These are phyloP conservation scores for Pteruthius melanotis DNA, from an alignment of 2,113 vertebrate genomes.

Conservation along the genomic window DNA sequence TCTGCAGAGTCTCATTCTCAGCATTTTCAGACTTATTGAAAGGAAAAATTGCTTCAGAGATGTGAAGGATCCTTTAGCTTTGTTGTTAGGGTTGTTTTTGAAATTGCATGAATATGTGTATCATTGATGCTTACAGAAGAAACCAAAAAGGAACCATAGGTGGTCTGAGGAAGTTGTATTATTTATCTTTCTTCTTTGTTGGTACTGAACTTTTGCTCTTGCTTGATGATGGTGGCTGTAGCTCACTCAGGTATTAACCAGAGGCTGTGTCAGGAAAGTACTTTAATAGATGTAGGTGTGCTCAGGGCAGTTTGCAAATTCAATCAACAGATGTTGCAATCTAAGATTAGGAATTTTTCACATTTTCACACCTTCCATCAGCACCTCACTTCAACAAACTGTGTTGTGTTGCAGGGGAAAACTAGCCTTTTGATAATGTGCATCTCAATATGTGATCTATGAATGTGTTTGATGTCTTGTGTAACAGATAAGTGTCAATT, in stretches of 20 bases:
- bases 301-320: neutral
- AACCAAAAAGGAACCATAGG: neutral
- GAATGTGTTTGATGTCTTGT: neutral
- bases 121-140: neutral
- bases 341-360: neutral
- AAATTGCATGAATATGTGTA: accelerated
- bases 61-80: neutral
- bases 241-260: neutral
- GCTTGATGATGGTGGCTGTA: neutral
- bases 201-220: neutral
- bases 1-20: neutral
- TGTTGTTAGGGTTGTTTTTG: neutral
- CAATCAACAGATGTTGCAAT: neutral
- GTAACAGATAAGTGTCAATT: neutral
- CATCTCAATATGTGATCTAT: neutral
- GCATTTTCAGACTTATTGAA: neutral
- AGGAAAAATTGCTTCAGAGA: neutral
- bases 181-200: neutral
- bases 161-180: neutral
- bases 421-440: neutral
- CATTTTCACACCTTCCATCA: neutral
- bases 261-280: neutral
- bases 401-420: neutral
- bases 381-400: neutral
- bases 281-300: neutral